Base-by-base conservation (phyloP, 37 sponge, comb jelly and placozoan genomes). In the Chondrilla cf. caribensis region DNA sequence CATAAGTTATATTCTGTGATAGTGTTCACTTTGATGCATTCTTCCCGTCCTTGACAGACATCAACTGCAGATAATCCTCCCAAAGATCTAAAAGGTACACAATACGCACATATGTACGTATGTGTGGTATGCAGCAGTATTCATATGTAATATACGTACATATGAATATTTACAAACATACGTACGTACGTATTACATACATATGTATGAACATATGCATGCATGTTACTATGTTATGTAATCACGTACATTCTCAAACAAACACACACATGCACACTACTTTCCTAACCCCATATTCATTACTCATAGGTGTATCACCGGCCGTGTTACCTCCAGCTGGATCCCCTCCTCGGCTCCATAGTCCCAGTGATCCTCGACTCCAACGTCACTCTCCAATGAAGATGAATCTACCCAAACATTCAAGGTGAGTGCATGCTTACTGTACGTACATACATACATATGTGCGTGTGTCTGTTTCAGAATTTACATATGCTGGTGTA, bases 301-400 rank as follows among this genome's bases (percentile, higher is more conserved):
- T n/a, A n/a, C n/a, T n/a, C n/a, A n/a, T n/a, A n/a, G n/a, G n/a
- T n/a, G n/a, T n/a, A n/a, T n/a, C n/a, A n/a, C 68, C 68, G 17
- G 68, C 68, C 3, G 17, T 29, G 31, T 33, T 67, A 17, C 68
- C 76, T 6, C 76, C 76, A 14, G 76, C 76, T 43, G 76, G 76
- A 1, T 25, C 44, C 43, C 76, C 76, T 22, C 37, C 76, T 36
- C 31, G 36, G 43, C 76, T 79, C 29, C 80, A 58, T 60, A 84
- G 79, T 31, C 54, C 70, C 36, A 36, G 84, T 70, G 88, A 88
- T 62, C 80, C 72, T 18, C 64, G 88, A 21, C 88, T 87, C 25
- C 76, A 81, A 29, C 81, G 59, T 43, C 87, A 87, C 82, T 72
- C 72, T 0, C 80, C 88, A 3, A 76, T 77, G 36, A 83, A 77